Evolutionary conservation across 2,888 invertebrate genomes (phyloP), one percentile per base, ranked within the genome.

Genomic region (Myopa testacea): DNA sequence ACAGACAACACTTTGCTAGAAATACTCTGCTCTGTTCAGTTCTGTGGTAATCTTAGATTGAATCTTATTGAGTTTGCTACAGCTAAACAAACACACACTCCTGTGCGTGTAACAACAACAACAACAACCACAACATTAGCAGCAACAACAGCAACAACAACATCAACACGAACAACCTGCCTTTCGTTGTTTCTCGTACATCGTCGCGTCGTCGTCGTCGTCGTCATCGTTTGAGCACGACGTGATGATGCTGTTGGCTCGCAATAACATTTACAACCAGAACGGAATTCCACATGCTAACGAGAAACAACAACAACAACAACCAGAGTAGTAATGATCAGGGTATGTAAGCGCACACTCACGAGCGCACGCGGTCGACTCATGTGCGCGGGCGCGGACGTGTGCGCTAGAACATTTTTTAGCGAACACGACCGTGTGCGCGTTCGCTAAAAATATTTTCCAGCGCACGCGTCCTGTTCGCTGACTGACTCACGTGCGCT

Each of bases 211-310:
- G 45, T 45, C 45, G 4, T 40, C 40, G 40, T 40, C 8, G 62
- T 40, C 73, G 26, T 34, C n/a, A 26, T 26, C 37, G 60, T 10
- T 38, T 16, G 26, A 38, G 19, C 37, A 14, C 14, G 34, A 58
- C 63, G 58, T 71, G 58, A n/a, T 38, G 34, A 6, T 4, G 26
- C 14, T 37, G 52, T 38, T 52, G 26, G 26, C n/a, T n/a, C n/a
- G 58, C 55, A 71, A 50, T 63, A 62, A 73, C 73, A 37, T 73
- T 55, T 40, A 50, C 63, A 45, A 63, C 63, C 73, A 73, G 45
- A 14, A 68, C 60, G 26, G 38, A 60, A 69, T 69, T 40, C 68
- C 68, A 69, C 68, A 26, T n/a, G n/a, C n/a, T n/a, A n/a, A n/a
- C n/a, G n/a, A n/a, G n/a, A 37, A 40, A n/a, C 40, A 40, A 19